Base-by-base conservation (phyloP, 92 coral and sea anemone genomes). In the Virgularia gustaviana region DNA sequence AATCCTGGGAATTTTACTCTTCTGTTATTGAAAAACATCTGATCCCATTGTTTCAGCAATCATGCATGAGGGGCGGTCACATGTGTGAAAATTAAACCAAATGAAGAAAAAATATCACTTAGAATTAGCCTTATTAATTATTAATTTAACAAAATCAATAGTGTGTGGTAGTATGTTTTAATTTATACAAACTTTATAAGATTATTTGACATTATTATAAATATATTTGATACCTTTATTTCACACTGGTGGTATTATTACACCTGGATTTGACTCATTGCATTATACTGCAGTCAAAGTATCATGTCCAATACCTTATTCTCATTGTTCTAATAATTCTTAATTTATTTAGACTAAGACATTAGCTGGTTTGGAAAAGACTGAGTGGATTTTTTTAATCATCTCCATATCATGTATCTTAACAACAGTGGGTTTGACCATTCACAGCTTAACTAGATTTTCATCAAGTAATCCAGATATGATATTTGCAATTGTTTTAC, bases 401-500 rank as follows among this genome's bases (percentile, higher is more conserved):
- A 53, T 91, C 15, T 88, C 96, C 42, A 55, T 77, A 0, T 1
- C 87, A 20, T 89, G 90, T 71, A 75, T 83, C 28, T 28, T 86
- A 30, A 60, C 85, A 0, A 85, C 96, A 44, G 67, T 89, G 49
- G 91, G 78, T 18, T 66, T 91, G 16, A 89, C 96, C 9, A 85
- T 91, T 6, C 72, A 79, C 35, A 70, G 81, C n/a, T 74, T 91
- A 37, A 53, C 57, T 28, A 53, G 73, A 18, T 36, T 84, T 16
- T 0, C 9, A 4, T n/a, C 65, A 41, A 30, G 77, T 42, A 15
- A 42, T 18, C 54, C 92, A 16, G 96, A 91, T 63, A 89, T 63
- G 35, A 82, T 96, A 10, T 89, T 91, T 89, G 92, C 92, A 22
- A 86, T 91, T 53, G 81, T 91, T 29, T 55, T 91, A 62, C 71